These are phyloP conservation scores for Thermophis baileyi DNA, from an alignment of 2,113 vertebrate species.

Conservation along the genomic window DNA sequence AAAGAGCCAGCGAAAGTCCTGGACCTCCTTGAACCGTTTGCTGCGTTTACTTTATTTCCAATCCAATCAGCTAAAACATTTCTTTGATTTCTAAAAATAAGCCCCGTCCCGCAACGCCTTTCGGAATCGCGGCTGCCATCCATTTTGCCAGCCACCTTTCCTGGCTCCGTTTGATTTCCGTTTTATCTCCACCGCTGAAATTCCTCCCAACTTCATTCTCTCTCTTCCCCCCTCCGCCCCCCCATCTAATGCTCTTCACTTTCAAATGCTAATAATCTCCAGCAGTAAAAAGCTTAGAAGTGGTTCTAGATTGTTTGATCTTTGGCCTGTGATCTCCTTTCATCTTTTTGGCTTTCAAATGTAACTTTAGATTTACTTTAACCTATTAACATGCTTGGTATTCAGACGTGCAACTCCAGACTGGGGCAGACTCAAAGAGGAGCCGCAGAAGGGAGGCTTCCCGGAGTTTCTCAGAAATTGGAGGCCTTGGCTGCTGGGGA, in stretches of 20 bases:
- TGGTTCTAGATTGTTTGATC: conserved; percentile 78
- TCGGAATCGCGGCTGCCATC: background rate
- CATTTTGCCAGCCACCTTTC: conserved; percentile 37
- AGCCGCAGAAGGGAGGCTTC: background rate
- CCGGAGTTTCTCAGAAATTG: fast-evolving
- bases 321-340: conserved; percentile 80
- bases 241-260: conserved; percentile 72
- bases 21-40: background rate
- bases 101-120: background rate
- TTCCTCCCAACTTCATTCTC: conserved; percentile 50
- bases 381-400: conserved; percentile 63
- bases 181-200: conserved; percentile 60
- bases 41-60: background rate
- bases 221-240: conserved; percentile 32
- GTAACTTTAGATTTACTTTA: conserved; percentile 70
- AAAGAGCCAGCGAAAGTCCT: background rate
- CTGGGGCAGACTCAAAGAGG: conserved; percentile 20
- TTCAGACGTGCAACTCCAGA: conserved; percentile 32
- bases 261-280: conserved; percentile 80
- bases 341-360: conserved; percentile 73
- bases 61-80: background rate
- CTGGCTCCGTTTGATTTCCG: conserved; percentile 42
- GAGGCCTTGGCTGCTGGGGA: background rate
- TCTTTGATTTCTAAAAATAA: conserved; percentile 14
- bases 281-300: conserved; percentile 76